These are phyloP conservation scores for Arctia plantaginis DNA, from an alignment of 2,888 invertebrate species.

Conservation along the genomic window DNA sequence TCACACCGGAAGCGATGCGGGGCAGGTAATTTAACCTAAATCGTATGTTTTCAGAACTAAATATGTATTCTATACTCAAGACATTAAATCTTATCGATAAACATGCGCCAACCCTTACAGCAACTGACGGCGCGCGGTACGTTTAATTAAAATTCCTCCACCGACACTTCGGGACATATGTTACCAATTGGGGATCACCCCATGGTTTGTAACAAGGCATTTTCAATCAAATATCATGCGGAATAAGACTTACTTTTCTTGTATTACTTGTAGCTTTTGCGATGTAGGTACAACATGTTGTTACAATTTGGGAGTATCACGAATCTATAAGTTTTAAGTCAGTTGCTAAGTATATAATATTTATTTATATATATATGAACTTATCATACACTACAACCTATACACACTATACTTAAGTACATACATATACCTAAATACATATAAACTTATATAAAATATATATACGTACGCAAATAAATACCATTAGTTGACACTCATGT, in stretches of 20 bases:
- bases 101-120: constrained; percentile 49
- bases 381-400: no score
- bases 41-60: no score
- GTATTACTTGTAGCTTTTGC: background rate
- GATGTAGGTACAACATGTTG: background rate
- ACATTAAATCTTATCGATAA: constrained; percentile 29
- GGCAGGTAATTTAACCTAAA: no score
- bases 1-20: no score
- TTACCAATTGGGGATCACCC: constrained; percentile 72
- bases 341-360: no score
- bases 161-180: constrained; percentile 82
- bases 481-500: no score
- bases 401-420: no score
- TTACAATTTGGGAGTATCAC: background rate
- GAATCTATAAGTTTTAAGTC: background rate
- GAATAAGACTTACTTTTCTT: constrained; percentile 29
- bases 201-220: constrained; percentile 20
- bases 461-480: no score
- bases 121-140: constrained; percentile 70
- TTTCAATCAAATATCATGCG: constrained; percentile 22
- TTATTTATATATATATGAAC: no score
- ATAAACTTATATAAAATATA: no score
- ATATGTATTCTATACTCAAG: no score
- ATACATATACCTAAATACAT: no score
- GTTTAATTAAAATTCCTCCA: constrained; percentile 88